phyloP scores from a whole-genome alignment of 2,113 vertebrate species.

The Delphinus delphis region DNA sequence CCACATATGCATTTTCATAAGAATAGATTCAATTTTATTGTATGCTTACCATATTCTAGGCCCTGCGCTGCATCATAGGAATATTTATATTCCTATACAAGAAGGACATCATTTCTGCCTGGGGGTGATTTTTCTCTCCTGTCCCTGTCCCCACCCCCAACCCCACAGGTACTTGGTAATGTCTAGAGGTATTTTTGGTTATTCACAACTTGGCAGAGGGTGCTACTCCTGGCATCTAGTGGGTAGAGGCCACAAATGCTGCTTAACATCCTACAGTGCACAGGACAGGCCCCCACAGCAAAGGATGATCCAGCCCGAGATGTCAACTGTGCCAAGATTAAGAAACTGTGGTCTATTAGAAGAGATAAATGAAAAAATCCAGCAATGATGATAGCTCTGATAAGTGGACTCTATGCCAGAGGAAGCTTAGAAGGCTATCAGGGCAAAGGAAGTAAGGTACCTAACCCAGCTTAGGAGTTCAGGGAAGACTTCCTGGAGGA shows the following conservation, averaged over 20 bases:
- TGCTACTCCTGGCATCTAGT: too few species aligned
- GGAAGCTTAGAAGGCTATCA: neutral
- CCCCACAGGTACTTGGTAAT: neutral
- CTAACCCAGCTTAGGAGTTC: neutral
- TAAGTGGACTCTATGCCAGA: neutral
- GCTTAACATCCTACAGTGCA: neutral
- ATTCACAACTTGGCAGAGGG: neutral
- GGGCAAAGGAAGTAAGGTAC: neutral
- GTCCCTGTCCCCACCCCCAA: too few species aligned
- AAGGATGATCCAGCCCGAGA: neutral
- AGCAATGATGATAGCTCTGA: neutral
- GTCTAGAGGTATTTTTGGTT: neutral
- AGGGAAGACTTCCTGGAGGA: neutral
- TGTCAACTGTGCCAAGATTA: neutral
- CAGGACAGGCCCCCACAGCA: neutral
- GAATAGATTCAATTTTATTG: neutral
- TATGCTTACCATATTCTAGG: rapidly evolving
- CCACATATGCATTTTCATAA: neutral
- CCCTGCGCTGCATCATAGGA: neutral
- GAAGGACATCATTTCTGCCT: neutral
- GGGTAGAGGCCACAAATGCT: neutral
- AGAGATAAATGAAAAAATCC: neutral
- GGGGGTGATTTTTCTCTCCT: neutral
- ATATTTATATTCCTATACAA: neutral
- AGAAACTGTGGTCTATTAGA: neutral